Percentiles rank a stretch among this genome's conserved stretches.
Evolutionary conservation across 2,888 invertebrate species (phyloP).

Genomic region (Carpatolechia fugitivella): DNA sequence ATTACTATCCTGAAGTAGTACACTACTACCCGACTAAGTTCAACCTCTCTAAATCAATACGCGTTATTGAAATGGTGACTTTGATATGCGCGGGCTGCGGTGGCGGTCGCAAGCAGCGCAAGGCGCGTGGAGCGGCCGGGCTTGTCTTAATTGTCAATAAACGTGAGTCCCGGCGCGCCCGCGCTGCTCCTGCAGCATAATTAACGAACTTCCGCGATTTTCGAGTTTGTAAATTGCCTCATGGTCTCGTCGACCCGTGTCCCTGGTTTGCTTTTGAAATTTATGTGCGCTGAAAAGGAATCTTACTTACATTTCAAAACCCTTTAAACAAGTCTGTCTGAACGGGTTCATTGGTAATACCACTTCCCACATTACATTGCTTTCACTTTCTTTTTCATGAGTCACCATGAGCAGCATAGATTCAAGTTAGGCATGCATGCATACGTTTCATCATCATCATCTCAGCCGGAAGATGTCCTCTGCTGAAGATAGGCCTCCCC

Average conservation of each 20-base stretch:
- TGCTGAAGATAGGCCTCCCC: no score
- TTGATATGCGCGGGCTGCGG: slow-evolving; percentile 23
- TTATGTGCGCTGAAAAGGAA: slow-evolving; percentile 74
- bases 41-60: slow-evolving; percentile 39
- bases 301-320: slow-evolving; percentile 69
- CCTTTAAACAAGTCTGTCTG: slow-evolving; percentile 31
- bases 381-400: not conserved
- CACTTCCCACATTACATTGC: not conserved
- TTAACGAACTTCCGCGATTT: slow-evolving; percentile 79
- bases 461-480: no score
- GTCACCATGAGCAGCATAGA: no score
- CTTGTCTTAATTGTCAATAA: slow-evolving; percentile 77
- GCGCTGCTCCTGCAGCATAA: slow-evolving; percentile 69
- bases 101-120: slow-evolving; percentile 53
- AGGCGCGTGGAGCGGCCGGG: slow-evolving; percentile 60
- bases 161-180: slow-evolving; percentile 64
- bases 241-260: slow-evolving; percentile 73
- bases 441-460: no score
- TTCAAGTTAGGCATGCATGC: no score
- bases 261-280: slow-evolving; percentile 71
- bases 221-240: slow-evolving; percentile 78
- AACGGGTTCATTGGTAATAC: not conserved
- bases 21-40: slow-evolving; percentile 28
- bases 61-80: no score
- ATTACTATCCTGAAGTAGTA: slow-evolving; percentile 33